Percentiles rank a stretch among this genome's conserved stretches.
phyloP scores from a whole-genome alignment of 2,888 invertebrate species.

The Biston betularia region DNA sequence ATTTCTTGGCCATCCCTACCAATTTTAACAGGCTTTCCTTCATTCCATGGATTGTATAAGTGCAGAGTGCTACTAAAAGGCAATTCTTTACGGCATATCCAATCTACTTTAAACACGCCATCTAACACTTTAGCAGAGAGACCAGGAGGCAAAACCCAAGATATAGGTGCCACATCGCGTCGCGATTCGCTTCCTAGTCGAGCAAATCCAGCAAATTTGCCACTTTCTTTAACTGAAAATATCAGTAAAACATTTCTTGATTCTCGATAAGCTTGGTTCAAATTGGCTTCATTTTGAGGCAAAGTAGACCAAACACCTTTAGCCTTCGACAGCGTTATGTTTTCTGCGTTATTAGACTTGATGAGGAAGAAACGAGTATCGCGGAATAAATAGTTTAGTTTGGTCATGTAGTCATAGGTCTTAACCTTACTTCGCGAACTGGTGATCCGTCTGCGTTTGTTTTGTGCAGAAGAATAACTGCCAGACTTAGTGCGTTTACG shows the following conservation, averaged over 20 bases:
- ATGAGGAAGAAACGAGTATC: constrained; percentile 98
- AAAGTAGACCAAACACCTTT: constrained; percentile 99
- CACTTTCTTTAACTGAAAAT: constrained; percentile 99
- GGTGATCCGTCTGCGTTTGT: constrained; percentile 69
- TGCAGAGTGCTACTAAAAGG: constrained; percentile 97
- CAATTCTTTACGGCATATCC: constrained; percentile 98
- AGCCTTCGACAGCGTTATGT: constrained; percentile 96
- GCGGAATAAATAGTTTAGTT: constrained; percentile 97
- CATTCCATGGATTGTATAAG: constrained; percentile 99
- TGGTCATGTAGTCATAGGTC: constrained; percentile 94
- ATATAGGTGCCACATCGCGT: constrained; percentile 95
- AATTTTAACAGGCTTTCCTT: constrained; percentile 99
- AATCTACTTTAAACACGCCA: constrained; percentile 98
- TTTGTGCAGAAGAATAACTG: constrained; percentile 74
- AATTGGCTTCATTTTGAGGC: constrained; percentile 97
- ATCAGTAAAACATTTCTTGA: constrained; percentile 97
- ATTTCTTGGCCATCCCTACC: constrained; percentile 99
- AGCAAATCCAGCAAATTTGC: constrained; percentile 97
- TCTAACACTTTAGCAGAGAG: constrained; percentile 96
- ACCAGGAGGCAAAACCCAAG: constrained; percentile 98
- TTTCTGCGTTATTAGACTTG: constrained; percentile 99
- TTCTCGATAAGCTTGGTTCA: constrained; percentile 97
- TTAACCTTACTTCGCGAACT: constrained; percentile 81
- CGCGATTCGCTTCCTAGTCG: constrained; percentile 95
- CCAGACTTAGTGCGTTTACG: constrained; percentile 84